Conservation (phyloP, 2,113 vertebrate genomes). For the Corythaixoides concolor region DNA sequence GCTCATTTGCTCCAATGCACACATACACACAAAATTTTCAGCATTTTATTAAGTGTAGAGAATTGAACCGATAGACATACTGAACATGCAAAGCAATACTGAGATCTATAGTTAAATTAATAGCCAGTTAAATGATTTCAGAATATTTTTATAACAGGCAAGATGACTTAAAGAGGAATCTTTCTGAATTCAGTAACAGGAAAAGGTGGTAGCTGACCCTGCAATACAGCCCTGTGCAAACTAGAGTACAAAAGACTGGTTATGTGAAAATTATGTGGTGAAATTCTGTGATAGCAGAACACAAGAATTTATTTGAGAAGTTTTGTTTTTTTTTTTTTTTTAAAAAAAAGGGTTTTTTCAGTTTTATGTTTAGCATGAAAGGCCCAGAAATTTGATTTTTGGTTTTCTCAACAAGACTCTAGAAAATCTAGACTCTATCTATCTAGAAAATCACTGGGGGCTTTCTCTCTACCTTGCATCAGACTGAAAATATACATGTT, state of each 20-base stretch:
- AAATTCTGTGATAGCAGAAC: not conserved
- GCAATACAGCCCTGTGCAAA: not conserved
- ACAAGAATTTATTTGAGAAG: not conserved
- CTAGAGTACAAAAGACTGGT: not conserved
- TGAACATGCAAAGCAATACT: not conserved
- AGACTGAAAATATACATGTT: not conserved
- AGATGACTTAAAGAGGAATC: not conserved
- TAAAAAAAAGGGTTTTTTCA: not conserved
- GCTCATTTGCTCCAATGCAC: not conserved
- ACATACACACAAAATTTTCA: not conserved
- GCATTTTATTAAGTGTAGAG: not conserved
- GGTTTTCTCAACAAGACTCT: not conserved
- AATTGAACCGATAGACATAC: not conserved
- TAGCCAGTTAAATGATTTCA: not conserved
- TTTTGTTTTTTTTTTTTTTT: too few species aligned
- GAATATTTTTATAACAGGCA: not conserved
- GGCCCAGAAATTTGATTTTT: not conserved
- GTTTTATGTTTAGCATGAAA: not conserved
- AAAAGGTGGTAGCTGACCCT: not conserved
- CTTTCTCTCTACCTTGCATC: not conserved
- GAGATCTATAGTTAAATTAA: not conserved
- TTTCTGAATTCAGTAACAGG: not conserved
- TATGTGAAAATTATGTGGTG: not conserved
- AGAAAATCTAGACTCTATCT: not conserved
- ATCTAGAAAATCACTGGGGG: not conserved